These are phyloP conservation scores for Apis laboriosa DNA, from an alignment of 1,140 invertebrate genomes.

Conservation along the genomic window DNA sequence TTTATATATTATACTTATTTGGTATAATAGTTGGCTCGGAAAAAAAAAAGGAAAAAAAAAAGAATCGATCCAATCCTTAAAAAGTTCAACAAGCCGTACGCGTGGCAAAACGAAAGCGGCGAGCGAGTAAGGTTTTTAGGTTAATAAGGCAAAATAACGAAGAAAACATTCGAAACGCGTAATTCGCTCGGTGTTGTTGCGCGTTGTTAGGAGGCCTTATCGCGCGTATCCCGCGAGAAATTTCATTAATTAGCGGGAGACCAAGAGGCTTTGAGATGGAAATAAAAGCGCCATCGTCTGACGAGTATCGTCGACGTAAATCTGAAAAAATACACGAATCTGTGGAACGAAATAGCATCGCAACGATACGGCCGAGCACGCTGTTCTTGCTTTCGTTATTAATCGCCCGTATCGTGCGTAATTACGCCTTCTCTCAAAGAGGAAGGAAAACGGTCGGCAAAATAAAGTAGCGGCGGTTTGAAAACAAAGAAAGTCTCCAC, in stretches of 20 bases:
- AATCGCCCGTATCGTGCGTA: constrained; percentile 39
- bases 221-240: not conserved
- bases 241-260: constrained; percentile 12
- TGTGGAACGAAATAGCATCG: not conserved
- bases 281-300: constrained; percentile 1
- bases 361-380: not conserved
- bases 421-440: constrained; percentile 34
- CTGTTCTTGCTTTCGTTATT: not conserved
- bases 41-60: not conserved
- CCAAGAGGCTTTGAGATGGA: not conserved
- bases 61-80: not conserved
- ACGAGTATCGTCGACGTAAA: constrained; percentile 18
- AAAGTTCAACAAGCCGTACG: not conserved
- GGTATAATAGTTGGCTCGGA: no score
- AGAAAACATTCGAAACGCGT: not conserved
- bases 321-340: constrained; percentile 1
- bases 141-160: not conserved
- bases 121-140: not conserved
- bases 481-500: not conserved
- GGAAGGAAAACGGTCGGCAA: constrained; percentile 11
- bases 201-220: not conserved
- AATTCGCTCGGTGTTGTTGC: not conserved
- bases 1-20: no score
- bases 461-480: not conserved
- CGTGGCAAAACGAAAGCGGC: not conserved